Conservation (phyloP, 2,113 vertebrate species). For the Nerophis lumbriciformis region DNA sequence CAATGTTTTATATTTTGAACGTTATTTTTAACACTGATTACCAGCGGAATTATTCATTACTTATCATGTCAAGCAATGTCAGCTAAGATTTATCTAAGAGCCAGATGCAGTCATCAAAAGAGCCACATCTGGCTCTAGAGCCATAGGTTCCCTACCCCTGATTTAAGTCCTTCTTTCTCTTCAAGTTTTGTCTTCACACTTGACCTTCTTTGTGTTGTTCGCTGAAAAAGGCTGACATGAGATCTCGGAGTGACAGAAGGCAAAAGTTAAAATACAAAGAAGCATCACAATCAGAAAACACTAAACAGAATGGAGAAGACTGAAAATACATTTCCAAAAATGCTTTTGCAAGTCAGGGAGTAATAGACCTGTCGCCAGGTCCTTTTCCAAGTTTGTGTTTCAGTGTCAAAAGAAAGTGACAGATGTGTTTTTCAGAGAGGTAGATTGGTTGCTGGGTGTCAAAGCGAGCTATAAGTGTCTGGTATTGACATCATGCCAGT, state of each 20-base stretch:
- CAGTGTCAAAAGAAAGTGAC: conserved; percentile 44
- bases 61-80: too few relatives aligned
- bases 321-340: conserved; percentile 12
- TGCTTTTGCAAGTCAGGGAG: not conserved
- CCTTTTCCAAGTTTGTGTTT: conserved; percentile 28
- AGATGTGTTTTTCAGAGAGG: conserved; percentile 36
- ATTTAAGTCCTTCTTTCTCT: not conserved
- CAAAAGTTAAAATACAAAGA: conserved; percentile 19
- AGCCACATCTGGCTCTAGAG: too few relatives aligned
- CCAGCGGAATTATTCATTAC: too few relatives aligned
- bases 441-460: conserved; percentile 46
- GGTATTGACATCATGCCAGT: conserved; percentile 49
- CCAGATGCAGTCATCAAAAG: too few relatives aligned
- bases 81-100: too few relatives aligned
- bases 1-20: too few relatives aligned
- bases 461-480: conserved; percentile 43
- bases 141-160: too few relatives aligned
- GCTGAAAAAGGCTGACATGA: not conserved
- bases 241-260: conserved; percentile 6
- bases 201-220: not conserved
- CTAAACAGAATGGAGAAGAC: conserved; percentile 7
- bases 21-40: too few relatives aligned
- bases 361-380: conserved; percentile 38
- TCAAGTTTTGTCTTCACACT: not conserved
- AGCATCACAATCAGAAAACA: conserved; percentile 3